These are phyloP conservation scores for Lissonota sp. DNA, from an alignment of 2,888 invertebrate genomes.

Conservation along the genomic window DNA sequence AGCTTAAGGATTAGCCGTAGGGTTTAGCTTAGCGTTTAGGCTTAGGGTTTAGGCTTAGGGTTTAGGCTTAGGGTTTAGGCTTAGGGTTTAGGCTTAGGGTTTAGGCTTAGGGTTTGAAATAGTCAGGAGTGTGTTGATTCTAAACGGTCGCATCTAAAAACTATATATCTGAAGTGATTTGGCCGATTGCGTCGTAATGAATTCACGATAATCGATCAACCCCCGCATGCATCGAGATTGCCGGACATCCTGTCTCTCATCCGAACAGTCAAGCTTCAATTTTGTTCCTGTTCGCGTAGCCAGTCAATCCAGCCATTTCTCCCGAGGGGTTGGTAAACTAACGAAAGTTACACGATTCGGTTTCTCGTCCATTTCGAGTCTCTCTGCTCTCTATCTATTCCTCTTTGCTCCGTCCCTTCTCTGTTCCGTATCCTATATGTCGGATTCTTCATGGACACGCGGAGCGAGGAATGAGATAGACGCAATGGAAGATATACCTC, in stretches of 20 bases:
- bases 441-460: neutral
- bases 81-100: no score
- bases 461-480: constrained; percentile 13
- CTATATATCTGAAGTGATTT: no score
- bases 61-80: no score
- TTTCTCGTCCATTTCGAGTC: constrained; percentile 43
- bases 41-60: no score
- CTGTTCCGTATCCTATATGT: neutral
- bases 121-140: no score
- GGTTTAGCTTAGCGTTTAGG: no score
- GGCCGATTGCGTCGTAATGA: no score
- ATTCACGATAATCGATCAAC: neutral
- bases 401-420: neutral
- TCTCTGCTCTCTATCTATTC: neutral
- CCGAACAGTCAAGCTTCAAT: constrained; percentile 28
- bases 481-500: constrained; percentile 47
- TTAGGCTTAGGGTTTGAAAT: no score
- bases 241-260: constrained; percentile 25
- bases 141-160: no score
- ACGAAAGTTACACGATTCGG: constrained; percentile 56
- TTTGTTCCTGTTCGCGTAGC: neutral
- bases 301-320: neutral
- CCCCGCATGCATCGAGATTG: constrained; percentile 9
- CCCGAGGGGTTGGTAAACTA: constrained; percentile 34
- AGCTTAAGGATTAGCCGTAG: no score